Evolutionary conservation across 2,113 vertebrate genomes (phyloP).

Genomic region (Dasyornis broadbenti): DNA sequence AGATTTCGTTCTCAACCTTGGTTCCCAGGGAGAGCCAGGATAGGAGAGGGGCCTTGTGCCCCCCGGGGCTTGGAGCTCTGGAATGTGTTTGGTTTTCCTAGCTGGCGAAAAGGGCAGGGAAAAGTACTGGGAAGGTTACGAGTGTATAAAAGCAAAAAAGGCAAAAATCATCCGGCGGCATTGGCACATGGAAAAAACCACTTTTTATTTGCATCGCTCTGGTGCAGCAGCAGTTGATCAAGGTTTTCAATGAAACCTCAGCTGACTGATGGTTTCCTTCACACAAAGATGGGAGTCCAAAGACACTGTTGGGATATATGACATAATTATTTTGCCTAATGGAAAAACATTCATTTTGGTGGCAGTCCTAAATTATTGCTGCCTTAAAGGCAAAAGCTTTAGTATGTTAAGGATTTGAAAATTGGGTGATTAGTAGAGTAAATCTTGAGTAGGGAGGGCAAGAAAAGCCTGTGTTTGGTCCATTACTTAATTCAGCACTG

Average conservation of each 20-base stretch:
- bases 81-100: no score
- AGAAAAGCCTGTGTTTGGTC: not conserved
- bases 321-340: constrained; percentile 42
- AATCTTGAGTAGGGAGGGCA: not conserved
- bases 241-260: not conserved
- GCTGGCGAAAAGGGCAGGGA: no score
- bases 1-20: no score
- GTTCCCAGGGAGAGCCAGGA: no score
- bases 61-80: no score
- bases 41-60: no score
- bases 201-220: not conserved
- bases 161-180: no score
- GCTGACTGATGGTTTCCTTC: not conserved
- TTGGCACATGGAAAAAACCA: not conserved
- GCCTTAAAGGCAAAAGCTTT: constrained; percentile 17
- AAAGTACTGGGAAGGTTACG: no score
- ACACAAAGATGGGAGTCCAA: not conserved
- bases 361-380: constrained; percentile 20
- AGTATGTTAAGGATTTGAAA: not conserved
- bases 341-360: constrained; percentile 15
- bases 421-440: not conserved
- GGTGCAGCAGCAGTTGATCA: not conserved
- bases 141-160: no score
- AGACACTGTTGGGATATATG: constrained; percentile 5
- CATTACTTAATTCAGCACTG: not conserved